Conservation (phyloP, 1,140 invertebrate genomes). For the Papilio polytes region DNA sequence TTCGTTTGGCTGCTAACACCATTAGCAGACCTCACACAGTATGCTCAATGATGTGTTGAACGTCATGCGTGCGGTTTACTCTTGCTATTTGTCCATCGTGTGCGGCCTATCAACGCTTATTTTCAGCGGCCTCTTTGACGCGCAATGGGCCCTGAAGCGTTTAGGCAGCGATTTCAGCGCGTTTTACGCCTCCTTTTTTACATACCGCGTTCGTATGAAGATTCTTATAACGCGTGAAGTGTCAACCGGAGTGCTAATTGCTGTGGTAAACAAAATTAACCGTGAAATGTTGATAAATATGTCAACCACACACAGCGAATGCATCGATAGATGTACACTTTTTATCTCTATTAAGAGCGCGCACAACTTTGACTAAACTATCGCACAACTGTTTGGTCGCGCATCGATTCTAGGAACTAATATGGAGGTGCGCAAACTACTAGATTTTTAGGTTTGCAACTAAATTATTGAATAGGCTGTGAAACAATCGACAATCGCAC, state of each 20-base stretch:
- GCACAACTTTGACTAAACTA: too few relatives aligned
- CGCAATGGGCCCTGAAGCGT: slow-evolving; percentile 75
- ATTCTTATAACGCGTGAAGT: slow-evolving; percentile 69
- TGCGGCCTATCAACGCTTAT: slow-evolving; percentile 75
- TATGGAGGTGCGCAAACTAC: too few relatives aligned
- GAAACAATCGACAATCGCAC: too few relatives aligned
- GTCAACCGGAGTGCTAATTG: slow-evolving; percentile 68
- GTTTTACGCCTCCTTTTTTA: slow-evolving; percentile 78
- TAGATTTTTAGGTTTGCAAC: too few relatives aligned
- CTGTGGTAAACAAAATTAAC: slow-evolving; percentile 44
- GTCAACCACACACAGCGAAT: slow-evolving; percentile 37
- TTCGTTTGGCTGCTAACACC: background rate
- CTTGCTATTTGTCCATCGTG: slow-evolving; percentile 60
- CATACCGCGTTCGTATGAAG: slow-evolving; percentile 55
- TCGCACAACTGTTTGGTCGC: too few relatives aligned
- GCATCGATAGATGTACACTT: too few relatives aligned
- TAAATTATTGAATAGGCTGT: too few relatives aligned
- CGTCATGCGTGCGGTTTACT: slow-evolving; percentile 4
- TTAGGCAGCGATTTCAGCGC: slow-evolving; percentile 71
- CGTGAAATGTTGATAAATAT: slow-evolving; percentile 41
- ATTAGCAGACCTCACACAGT: slow-evolving; percentile 10
- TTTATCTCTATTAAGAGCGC: too few relatives aligned
- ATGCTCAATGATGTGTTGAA: background rate
- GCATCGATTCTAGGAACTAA: too few relatives aligned
- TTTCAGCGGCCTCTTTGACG: slow-evolving; percentile 74